Conservation (phyloP, 2,888 invertebrate species). For the Ellobium chinense region DNA sequence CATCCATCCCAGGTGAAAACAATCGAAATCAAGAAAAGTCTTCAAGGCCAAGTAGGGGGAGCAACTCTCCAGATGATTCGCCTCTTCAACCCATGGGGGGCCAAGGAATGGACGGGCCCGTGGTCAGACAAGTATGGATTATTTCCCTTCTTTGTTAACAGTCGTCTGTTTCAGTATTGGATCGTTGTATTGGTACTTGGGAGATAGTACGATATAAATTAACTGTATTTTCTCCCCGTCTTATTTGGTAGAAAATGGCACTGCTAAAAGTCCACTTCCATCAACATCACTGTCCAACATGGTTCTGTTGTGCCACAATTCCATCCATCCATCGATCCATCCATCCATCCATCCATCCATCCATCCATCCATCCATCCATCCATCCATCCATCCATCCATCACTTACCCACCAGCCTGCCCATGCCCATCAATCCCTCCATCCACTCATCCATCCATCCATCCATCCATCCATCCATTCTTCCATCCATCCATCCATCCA, state of each 20-base stretch:
- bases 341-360: background rate
- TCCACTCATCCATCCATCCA: background rate
- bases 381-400: background rate
- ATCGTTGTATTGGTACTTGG: too few species aligned
- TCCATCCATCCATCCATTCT: background rate
- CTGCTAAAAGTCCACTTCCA: too few species aligned
- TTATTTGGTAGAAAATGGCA: too few species aligned
- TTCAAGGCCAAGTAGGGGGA: conserved; percentile 61
- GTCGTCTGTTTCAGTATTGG: too few species aligned
- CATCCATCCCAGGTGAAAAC: conserved; percentile 32
- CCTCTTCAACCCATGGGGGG: conserved; percentile 82
- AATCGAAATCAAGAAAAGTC: conserved; percentile 67
- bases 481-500: background rate
- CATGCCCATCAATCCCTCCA: background rate
- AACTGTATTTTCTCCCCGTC: too few species aligned
- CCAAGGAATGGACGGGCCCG: conserved; percentile 82
- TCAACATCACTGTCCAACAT: too few species aligned
- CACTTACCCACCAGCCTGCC: background rate
- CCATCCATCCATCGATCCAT: background rate
- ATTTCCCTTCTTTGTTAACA: too few species aligned
- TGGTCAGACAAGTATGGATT: conserved; percentile 81
- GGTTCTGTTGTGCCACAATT: too few species aligned
- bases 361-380: background rate
- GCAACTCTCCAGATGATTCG: conserved; percentile 80
- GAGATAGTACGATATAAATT: too few species aligned